phyloP scores from a whole-genome alignment of 2,888 invertebrate genomes.

The Sussaba pulchella region DNA sequence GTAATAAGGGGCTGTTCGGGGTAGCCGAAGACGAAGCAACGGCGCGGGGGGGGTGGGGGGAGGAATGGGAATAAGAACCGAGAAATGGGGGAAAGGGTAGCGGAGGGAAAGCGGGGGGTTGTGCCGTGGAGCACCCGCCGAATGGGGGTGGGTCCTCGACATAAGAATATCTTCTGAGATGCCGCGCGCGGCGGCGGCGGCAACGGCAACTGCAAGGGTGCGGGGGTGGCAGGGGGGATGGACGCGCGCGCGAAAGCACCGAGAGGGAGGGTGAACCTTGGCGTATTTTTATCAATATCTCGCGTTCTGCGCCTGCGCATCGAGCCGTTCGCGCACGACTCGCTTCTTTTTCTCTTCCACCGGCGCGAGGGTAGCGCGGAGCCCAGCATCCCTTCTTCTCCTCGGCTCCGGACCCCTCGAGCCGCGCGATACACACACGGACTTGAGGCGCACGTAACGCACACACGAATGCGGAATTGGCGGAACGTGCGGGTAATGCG shows the following conservation, averaged over 20 bases:
- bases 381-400: constrained; percentile 66
- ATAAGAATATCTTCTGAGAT: constrained; percentile 83
- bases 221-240: constrained; percentile 69
- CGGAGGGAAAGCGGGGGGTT: constrained; percentile 14
- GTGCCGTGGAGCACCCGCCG: constrained; percentile 49
- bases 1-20: constrained; percentile 75
- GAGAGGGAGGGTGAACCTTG: constrained; percentile 79
- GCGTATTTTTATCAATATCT: constrained; percentile 84
- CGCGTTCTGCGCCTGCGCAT: constrained; percentile 81
- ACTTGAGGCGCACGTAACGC: constrained; percentile 15
- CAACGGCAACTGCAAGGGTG: too few relatives aligned
- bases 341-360: constrained; percentile 31
- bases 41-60: constrained; percentile 46
- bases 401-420: constrained; percentile 31
- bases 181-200: constrained; percentile 75
- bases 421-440: constrained; percentile 59
- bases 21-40: constrained; percentile 35
- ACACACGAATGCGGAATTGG: constrained; percentile 26
- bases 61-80: constrained; percentile 16
- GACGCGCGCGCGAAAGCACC: constrained; percentile 64
- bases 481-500: too few relatives aligned
- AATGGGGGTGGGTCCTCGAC: constrained; percentile 78
- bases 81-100: constrained; percentile 28
- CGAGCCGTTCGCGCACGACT: constrained; percentile 76
- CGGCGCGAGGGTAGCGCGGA: constrained; percentile 65